Evolutionary conservation across 1,140 invertebrate genomes (phyloP), one percentile per base, ranked within the genome.

Genomic region (Dryas iulia): DNA sequence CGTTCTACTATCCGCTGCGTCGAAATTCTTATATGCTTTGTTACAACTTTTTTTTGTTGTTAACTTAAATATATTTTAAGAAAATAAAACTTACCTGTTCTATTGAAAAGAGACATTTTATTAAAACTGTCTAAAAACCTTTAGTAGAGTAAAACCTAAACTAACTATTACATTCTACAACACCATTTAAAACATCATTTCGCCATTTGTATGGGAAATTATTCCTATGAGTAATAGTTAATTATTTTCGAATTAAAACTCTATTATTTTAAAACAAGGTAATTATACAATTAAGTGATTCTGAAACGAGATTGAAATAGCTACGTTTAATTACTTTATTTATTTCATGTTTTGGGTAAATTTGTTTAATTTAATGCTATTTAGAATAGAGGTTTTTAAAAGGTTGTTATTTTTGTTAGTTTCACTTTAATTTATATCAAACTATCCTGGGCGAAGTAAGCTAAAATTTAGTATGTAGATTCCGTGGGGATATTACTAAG

Each of bases 211-310:
- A 47, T 21, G 18, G 8, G 14, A 47, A 47, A 21, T 47, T 21
- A 47, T 47, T 47, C 39, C 39, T 21, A 47, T 47, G 39, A 47
- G 39, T 21, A 47, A 47, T 14, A 53, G 8, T 23, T 62, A 62
- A 62, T 52, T 62, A 62, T 62, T 52, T 62, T 62, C 39, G 14
- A 62, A 62, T 28, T 47, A 52, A 62, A 47, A 62, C 26, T 61
- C 18, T 26, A 18, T 62, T 11, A 28, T 56, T 25, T 56, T 26
- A 62, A 6, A 11, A 25, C 21, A 39, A 52, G 23, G 33, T 52
- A 69, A 69, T 69, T 39, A 62, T 28, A 58, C 11, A 30, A 69
- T 62, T 47, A 67, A 31, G 14, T 57, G 39, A 47, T 47, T 47
- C 35, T 39, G 35, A n/a, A 39, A 6, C 14, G 35, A 39, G 35